Evolutionary conservation across 2,797 vertebrate genomes (phyloP), one percentile per base, ranked within the genome.

Genomic region (Sarcoramphus papa): DNA sequence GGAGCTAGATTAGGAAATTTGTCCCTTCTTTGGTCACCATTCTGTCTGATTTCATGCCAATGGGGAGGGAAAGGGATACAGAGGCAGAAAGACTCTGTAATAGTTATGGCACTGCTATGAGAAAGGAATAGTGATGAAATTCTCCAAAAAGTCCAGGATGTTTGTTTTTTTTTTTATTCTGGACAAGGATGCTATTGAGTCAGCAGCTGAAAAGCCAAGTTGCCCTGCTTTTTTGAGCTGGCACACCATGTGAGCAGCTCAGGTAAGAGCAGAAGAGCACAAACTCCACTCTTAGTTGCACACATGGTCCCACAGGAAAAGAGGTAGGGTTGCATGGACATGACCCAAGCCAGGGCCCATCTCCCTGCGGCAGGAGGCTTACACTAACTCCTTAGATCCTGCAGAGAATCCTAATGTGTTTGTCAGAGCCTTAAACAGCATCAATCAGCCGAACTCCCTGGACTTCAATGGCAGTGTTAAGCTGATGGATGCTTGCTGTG

Each of bases 381-480:
- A 57, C 0, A 3, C n/a, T 60, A 75, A 59, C 53, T 85, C 94
- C 93, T 96, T 65, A 95, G 90, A 95, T 94, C 87, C 96, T 93
- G 47, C 93, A 93, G 96, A 96, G 69, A 90, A 90, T 76, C 73
- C 75, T 95, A 88, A 72, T 0, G 2, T 51, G 65, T 17, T 67
- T 80, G 40, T 82, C 54, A 86, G 95, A 87, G 65, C 91, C 92
- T 88, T 43, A 37, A 64, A 72, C 31, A 96, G 97, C 90, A 96
- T 95, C 90, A 86, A 94, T 90, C 91, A 97, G 92, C 96, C 3
- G 23, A 97, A 96, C 95, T 53, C 89, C 73, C 35, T 35, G 72
- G 70, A 85, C 41, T 27, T 82, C 75, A 97, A 69, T 10, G 51
- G 45, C 60, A 77, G 79, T 14, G 64, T 95, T 97, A 84, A 86